Base-by-base conservation (phyloP, 2,888 invertebrate genomes). In the Philhelius pedissequus region DNA sequence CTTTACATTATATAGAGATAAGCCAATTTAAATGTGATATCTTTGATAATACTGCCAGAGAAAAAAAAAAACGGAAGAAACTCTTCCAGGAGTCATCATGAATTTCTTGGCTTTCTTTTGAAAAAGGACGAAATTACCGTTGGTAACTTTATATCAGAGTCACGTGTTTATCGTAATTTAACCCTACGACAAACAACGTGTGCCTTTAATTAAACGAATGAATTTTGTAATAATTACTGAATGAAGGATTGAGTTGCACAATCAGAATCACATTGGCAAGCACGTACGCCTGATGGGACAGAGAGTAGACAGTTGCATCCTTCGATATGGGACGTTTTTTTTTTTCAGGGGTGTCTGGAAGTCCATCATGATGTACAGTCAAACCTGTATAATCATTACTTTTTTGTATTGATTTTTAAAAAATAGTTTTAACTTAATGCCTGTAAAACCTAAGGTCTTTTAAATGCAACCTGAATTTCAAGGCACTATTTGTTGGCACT, bases 121-220 rank as follows among this genome's bases (percentile, higher is more conserved):
- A 32, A 66, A 64, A 40, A 20, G 43, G 50, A 50, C 18, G 32
- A n/a, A 52, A 43, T 60, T 48, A 25, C 76, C 76, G 35, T 64
- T 74, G 13, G 38, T 71, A 71, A 38, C 48, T 60, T 68, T 60
- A 77, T 73, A 69, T 48, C 52, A 77, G 52, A 82, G 73, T 83
- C 78, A 83, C 78, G 78, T 83, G 78, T 66, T 58, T 18, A 13
- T 75, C 66, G 81, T 82, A 73, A 71, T 77, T 76, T 48, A 82
- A 82, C 60, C 71, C 52, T 18, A 66, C 32, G 52, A 52, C 58
- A 70, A 43, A 62, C 45, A 82, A 77, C 81, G 81, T 82, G 77
- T 60, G 71, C 71, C 73, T 68, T 73, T 71, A 82, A 82, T 77
- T 82, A 77, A 82, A 82, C 76, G 71, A 60, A 68, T 68, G 68